These are phyloP conservation scores for Drosophila athabasca DNA, from an alignment of 1,140 invertebrate species.

Conservation along the genomic window DNA sequence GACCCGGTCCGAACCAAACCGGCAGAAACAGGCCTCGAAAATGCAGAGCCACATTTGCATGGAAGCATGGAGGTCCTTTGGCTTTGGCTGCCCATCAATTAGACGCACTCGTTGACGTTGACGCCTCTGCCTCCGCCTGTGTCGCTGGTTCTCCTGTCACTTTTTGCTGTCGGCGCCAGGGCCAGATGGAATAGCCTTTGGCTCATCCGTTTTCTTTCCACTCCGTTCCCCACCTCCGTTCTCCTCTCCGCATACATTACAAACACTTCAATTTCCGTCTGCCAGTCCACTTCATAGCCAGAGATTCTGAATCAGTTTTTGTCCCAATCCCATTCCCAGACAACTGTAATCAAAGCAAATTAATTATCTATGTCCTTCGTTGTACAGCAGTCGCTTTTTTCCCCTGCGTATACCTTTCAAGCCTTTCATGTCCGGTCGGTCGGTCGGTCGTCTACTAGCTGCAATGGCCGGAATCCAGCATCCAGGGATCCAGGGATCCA, in stretches of 20 bases:
- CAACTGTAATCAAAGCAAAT: constrained; percentile 78
- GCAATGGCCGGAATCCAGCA: constrained; percentile 17
- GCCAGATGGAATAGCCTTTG: constrained; percentile 47
- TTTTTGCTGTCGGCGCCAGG: constrained; percentile 56
- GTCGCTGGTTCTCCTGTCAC: constrained; percentile 31
- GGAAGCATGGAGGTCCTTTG: constrained; percentile 28
- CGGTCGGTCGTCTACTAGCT: constrained; percentile 19
- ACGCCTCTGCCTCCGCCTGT: not conserved
- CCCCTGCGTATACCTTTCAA: constrained; percentile 14
- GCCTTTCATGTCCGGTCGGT: constrained; percentile 33
- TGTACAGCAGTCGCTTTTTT: constrained; percentile 27
- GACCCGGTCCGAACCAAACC: not conserved
- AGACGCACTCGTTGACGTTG: constrained; percentile 44
- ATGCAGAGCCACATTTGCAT: constrained; percentile 61
- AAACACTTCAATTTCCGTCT: constrained; percentile 76
- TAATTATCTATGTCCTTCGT: constrained; percentile 65
- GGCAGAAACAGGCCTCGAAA: constrained; percentile 22
- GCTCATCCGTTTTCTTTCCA: constrained; percentile 27
- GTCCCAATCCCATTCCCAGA: constrained; percentile 29
- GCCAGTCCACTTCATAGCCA: constrained; percentile 33
- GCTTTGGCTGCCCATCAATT: constrained; percentile 71
- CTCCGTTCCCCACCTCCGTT: not conserved
- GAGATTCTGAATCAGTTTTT: constrained; percentile 25
- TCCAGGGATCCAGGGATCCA: not conserved
- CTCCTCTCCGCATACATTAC: constrained; percentile 54